Evolutionary conservation across 2,888 invertebrate species (phyloP).

Genomic region (Atethmia centrago): DNA sequence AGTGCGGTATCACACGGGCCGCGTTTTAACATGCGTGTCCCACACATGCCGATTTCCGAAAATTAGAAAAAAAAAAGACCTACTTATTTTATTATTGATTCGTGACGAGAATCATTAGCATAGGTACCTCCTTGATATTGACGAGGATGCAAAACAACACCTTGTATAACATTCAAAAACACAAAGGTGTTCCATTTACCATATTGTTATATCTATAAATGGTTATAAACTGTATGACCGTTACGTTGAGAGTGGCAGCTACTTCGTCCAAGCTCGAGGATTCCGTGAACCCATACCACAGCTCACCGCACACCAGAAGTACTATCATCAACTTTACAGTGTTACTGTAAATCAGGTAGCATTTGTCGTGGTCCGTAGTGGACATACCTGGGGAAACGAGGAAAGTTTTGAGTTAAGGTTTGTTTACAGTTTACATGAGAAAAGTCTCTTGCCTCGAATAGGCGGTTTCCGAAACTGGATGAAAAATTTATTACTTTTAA

Average conservation of each 20-base stretch:
- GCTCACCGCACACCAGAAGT: constrained; percentile 74
- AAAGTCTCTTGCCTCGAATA: background rate
- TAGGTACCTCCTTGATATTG: too few species aligned
- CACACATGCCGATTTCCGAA: too few species aligned
- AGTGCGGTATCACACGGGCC: too few species aligned
- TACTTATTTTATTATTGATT: too few species aligned
- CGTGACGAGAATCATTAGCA: too few species aligned
- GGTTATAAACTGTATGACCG: constrained; percentile 77
- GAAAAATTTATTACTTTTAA: too few species aligned
- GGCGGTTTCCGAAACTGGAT: background rate
- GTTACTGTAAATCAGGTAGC: constrained; percentile 76
- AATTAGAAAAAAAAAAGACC: too few species aligned
- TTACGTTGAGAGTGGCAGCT: constrained; percentile 75
- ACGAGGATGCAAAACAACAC: too few species aligned
- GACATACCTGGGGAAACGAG: constrained; percentile 73
- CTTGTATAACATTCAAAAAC: too few species aligned
- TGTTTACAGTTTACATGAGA: constrained; percentile 1
- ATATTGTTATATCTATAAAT: constrained; percentile 79
- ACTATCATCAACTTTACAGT: constrained; percentile 72
- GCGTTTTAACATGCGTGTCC: too few species aligned
- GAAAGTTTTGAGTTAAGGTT: constrained; percentile 29
- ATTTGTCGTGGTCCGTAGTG: constrained; percentile 67
- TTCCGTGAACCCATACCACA: constrained; percentile 75
- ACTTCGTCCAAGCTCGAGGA: constrained; percentile 74
- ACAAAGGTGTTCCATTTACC: constrained; percentile 71